phyloP scores from a whole-genome alignment of 2,113 vertebrate species.

The Equus przewalskii region DNA sequence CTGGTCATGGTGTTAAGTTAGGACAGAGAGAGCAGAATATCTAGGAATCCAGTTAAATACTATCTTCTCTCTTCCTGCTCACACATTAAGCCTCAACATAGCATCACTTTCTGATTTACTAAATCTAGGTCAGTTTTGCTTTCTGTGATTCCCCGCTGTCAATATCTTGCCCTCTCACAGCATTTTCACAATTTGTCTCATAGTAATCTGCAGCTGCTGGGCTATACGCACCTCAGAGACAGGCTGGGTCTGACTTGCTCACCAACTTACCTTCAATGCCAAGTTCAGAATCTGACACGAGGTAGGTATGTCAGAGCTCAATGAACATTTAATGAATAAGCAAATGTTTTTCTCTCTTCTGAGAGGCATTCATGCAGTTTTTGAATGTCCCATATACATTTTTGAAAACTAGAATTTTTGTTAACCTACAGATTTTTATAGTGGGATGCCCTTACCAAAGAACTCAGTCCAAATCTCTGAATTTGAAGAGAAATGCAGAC shows the following conservation, averaged over 20 bases:
- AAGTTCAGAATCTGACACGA: background rate
- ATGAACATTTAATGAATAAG: background rate
- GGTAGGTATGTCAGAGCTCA: background rate
- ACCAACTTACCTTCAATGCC: background rate
- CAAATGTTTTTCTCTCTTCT: background rate
- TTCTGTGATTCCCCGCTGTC: background rate
- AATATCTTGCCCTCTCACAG: background rate
- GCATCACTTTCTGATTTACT: background rate
- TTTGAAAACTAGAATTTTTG: background rate
- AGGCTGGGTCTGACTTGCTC: background rate
- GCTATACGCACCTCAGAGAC: background rate
- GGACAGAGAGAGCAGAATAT: background rate
- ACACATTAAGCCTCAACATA: rapidly evolving
- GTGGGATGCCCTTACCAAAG: background rate
- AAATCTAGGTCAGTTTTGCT: background rate
- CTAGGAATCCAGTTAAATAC: background rate
- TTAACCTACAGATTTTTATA: background rate
- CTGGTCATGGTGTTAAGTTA: background rate
- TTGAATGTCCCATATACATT: background rate
- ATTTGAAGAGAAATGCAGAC: background rate
- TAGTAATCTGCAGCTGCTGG: background rate
- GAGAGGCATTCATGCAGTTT: background rate
- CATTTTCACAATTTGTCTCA: background rate
- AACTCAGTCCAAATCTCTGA: background rate
- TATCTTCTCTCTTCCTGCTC: background rate